Evolutionary conservation across 1,140 invertebrate species (phyloP).

Genomic region (Drosophila tsacasi): DNA sequence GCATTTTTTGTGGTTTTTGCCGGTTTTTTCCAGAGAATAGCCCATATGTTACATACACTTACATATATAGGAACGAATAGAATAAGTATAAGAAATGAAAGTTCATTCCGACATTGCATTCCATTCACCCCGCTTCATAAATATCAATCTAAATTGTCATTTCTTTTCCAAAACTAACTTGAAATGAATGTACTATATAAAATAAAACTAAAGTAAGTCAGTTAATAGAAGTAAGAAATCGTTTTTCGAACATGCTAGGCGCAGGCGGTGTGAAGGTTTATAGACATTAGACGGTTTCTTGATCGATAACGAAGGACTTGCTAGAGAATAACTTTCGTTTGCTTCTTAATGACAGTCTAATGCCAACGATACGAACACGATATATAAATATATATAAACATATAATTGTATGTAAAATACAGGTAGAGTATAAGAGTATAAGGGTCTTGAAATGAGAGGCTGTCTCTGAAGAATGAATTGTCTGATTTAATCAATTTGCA

Average conservation of each 20-base stretch:
- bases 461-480: slow-evolving; percentile 8
- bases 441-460: neutral
- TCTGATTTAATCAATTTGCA: slow-evolving; percentile 43
- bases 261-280: slow-evolving; percentile 18
- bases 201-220: slow-evolving; percentile 11
- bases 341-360: slow-evolving; percentile 40
- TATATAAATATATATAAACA: slow-evolving; percentile 22
- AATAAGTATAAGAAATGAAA: slow-evolving; percentile 23
- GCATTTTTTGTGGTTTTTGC: too few species aligned
- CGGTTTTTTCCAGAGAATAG: too few species aligned
- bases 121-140: slow-evolving; percentile 15
- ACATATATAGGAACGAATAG: slow-evolving; percentile 7
- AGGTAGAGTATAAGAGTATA: slow-evolving; percentile 2
- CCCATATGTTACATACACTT: neutral
- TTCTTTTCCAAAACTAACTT: slow-evolving; percentile 29
- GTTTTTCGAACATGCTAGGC: slow-evolving; percentile 16
- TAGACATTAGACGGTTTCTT: slow-evolving; percentile 60
- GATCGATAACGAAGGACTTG: slow-evolving; percentile 54
- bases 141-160: slow-evolving; percentile 16
- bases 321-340: slow-evolving; percentile 39
- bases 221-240: slow-evolving; percentile 28
- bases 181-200: slow-evolving; percentile 31
- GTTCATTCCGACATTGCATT: slow-evolving; percentile 19
- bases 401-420: slow-evolving; percentile 17
- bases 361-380: slow-evolving; percentile 25